These are phyloP conservation scores for Brachionus asplanchnoidis DNA, from an alignment of 1,140 invertebrate genomes.

Conservation along the genomic window DNA sequence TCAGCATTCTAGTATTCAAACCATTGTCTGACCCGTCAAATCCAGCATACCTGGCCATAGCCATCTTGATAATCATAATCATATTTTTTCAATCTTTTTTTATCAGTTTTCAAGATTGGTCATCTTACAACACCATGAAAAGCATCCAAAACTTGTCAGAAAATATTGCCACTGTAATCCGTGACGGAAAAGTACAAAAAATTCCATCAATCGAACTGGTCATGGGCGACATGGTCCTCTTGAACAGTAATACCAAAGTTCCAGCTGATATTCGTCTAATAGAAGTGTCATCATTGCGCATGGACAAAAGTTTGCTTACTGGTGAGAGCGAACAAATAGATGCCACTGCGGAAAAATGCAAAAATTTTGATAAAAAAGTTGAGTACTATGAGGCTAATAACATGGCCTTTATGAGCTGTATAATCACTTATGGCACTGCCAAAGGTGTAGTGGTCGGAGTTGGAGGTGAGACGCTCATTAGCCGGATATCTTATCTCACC, in stretches of 20 bases:
- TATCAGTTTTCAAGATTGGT: conserved; percentile 36
- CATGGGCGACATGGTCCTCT: conserved; percentile 1
- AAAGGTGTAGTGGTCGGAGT: conserved; percentile 93
- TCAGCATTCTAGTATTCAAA: neutral
- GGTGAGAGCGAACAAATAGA: conserved; percentile 37
- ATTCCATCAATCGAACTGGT: conserved; percentile 61
- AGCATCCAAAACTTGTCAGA: neutral
- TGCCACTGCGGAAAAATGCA: conserved; percentile 45
- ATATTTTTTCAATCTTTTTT: conserved; percentile 37
- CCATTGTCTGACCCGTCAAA: neutral
- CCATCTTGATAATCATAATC: neutral
- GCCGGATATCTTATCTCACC: conserved; percentile 98
- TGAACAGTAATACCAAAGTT: conserved; percentile 8
- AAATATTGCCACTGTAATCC: conserved; percentile 79
- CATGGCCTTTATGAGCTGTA: conserved; percentile 95
- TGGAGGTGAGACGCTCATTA: conserved; percentile 91
- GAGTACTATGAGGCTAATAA: conserved; percentile 59
- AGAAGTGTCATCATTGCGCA: neutral
- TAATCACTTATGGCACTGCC: conserved; percentile 87
- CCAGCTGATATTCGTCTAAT: conserved; percentile 36
- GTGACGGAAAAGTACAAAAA: conserved; percentile 85
- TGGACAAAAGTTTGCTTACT: conserved; percentile 25
- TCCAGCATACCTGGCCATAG: neutral
- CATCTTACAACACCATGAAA: conserved; percentile 32
- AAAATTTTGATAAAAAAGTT: conserved; percentile 46